Evolutionary conservation across 2,113 vertebrate species (phyloP).

Genomic region (Machaerirhynchus nigripectus): DNA sequence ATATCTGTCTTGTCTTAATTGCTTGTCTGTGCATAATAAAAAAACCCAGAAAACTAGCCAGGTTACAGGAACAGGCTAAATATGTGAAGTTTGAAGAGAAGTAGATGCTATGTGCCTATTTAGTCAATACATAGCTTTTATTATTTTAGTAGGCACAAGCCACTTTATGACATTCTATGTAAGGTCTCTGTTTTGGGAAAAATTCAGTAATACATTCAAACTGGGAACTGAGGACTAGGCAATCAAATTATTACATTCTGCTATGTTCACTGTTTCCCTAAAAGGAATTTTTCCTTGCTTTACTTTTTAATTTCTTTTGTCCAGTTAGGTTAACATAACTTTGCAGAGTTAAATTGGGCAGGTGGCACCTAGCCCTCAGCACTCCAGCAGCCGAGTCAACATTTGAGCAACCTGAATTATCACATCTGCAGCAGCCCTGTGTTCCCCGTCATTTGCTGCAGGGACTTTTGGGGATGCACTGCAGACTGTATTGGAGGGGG

Average conservation of each 20-base stretch:
- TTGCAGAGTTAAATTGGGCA: neutral
- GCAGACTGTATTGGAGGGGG: neutral
- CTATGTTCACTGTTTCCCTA: neutral
- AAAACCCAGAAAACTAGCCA: neutral
- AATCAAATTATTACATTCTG: neutral
- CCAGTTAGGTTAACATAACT: neutral
- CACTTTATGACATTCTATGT: neutral
- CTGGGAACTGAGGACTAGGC: neutral
- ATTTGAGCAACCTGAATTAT: neutral
- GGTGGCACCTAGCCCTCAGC: neutral
- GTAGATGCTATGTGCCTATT: neutral
- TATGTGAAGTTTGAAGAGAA: neutral
- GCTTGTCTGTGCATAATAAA: neutral
- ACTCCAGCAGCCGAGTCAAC: neutral
- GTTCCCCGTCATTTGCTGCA: neutral
- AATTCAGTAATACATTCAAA: neutral
- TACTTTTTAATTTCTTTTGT: neutral
- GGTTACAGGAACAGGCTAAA: neutral
- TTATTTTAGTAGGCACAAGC: neutral
- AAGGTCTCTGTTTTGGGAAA: neutral
- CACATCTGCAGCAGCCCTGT: neutral
- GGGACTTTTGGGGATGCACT: neutral
- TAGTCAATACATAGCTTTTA: neutral
- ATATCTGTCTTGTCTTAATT: neutral
- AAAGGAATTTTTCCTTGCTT: neutral